Evolutionary conservation across 2,113 vertebrate genomes (phyloP), one percentile per base, ranked within the genome.

Genomic region (Neotragus moschatus): DNA sequence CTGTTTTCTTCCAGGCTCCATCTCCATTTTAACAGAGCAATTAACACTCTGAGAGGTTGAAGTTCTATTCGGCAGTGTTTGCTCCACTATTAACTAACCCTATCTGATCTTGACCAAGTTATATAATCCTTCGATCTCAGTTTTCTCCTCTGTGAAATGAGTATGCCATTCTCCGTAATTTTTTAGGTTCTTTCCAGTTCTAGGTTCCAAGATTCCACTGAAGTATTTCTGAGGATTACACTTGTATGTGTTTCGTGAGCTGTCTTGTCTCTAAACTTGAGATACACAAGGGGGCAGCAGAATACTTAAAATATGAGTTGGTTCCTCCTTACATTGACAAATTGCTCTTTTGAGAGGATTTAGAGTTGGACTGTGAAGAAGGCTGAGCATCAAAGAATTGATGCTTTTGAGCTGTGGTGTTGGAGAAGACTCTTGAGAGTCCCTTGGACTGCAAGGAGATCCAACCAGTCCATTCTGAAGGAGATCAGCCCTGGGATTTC

Each of bases 251-350:
- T 81, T 85, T 86, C 60, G 3, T 51, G 79, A 55, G 47, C 61
- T 56, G 7, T 7, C 28, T 66, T 77, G 91, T 73, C 49, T 84
- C 33, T 82, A 66, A 92, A 53, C 36, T 4, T 26, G 58, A 94
- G 39, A 11, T 88, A 93, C 98, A 98, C 98, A 81, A 98, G 98
- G 53, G 98, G 98, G 98, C 98, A 98, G 97, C 86, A 97, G 39
- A 92, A 75, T 66, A 96, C 94, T 75, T 95, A 90, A 90, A 98
- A 97, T 97, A 63, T 23, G 84, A 92, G 17, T 66, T 51, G 21
- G 23, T 45, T 75, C 9, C n/a, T 58, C 84, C 21, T 23, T 36
- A 6, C 12, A 14, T 17, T 56, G 9, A 33, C 21, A 7, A 61
- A 88, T 79, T 92, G 16, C 45, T 58, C 11, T 94, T 96, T 47